phyloP scores from a whole-genome alignment of 2,888 invertebrate genomes.

The Argyresthia albistria region DNA sequence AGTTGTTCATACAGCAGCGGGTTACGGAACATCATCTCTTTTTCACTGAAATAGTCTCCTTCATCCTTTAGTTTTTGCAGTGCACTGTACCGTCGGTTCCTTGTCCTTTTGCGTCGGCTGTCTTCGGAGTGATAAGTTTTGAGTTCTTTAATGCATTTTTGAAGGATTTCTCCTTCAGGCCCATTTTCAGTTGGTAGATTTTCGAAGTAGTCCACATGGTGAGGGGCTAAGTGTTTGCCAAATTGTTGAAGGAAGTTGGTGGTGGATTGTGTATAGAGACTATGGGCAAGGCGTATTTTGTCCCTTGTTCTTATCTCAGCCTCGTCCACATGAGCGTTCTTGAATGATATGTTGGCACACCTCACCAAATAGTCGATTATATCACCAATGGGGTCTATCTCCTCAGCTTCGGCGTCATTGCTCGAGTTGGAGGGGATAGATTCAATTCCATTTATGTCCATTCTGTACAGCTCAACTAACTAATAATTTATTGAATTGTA shows the following conservation, averaged over 20 bases:
- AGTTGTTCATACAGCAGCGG: constrained; percentile 92
- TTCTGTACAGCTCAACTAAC: too few relatives aligned
- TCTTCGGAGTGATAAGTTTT: constrained; percentile 66
- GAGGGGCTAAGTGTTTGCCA: constrained; percentile 77
- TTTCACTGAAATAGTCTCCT: constrained; percentile 89
- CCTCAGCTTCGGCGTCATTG: constrained; percentile 15
- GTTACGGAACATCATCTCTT: constrained; percentile 93
- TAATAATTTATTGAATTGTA: too few relatives aligned
- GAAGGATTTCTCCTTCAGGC: constrained; percentile 66
- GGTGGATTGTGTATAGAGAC: constrained; percentile 76
- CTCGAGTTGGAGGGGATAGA: background rate
- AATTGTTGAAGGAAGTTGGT: constrained; percentile 83
- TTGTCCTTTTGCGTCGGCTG: constrained; percentile 69
- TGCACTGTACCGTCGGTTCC: constrained; percentile 88
- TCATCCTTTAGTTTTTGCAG: constrained; percentile 79
- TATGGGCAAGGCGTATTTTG: constrained; percentile 78
- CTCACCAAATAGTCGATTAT: constrained; percentile 75
- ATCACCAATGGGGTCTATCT: constrained; percentile 54
- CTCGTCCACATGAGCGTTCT: constrained; percentile 87
- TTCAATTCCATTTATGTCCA: background rate
- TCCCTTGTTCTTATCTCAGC: constrained; percentile 79
- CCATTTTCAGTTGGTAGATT: constrained; percentile 25
- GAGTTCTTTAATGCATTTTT: constrained; percentile 76
- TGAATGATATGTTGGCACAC: constrained; percentile 78
- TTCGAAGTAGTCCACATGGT: constrained; percentile 82